These are phyloP conservation scores for Conus betulinus DNA, from an alignment of 1,140 invertebrate species.

Conservation along the genomic window DNA sequence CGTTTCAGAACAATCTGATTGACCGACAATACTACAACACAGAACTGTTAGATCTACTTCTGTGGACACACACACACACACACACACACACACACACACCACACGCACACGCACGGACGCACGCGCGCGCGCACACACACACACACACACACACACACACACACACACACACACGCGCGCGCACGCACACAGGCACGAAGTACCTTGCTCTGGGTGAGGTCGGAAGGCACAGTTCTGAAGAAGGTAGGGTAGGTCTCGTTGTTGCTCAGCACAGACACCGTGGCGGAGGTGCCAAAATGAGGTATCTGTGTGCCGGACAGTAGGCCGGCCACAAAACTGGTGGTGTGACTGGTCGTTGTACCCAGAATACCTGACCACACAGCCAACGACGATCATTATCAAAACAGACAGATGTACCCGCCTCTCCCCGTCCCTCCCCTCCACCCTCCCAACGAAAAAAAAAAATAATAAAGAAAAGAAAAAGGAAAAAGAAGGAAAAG, in stretches of 20 bases:
- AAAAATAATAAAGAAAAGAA: not conserved
- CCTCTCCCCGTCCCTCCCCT: no score
- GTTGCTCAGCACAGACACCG: slow-evolving; percentile 31
- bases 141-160: not conserved
- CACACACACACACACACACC: not conserved
- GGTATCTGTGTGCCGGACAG: slow-evolving; percentile 17
- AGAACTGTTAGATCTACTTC: not conserved
- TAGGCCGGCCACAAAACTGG: slow-evolving; percentile 28
- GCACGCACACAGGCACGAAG: no score
- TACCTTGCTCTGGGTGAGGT: slow-evolving; percentile 40
- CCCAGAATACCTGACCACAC: slow-evolving; percentile 33
- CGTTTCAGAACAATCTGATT: no score
- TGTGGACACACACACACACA: not conserved
- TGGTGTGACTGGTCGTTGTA: slow-evolving; percentile 25
- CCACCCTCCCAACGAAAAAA: not conserved
- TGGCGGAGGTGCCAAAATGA: slow-evolving; percentile 31
- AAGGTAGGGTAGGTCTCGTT: slow-evolving; percentile 26
- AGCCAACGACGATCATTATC: not conserved
- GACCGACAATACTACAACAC: not conserved
- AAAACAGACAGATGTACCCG: no score
- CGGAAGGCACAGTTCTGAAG: slow-evolving; percentile 37
- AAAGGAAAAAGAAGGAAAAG: no score
- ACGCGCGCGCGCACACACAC: not conserved
- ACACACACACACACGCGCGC: no score
- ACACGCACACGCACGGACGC: not conserved